A percentile compares a stretch with the other conserved stretches of the same genome.
Conservation (phyloP, 2,888 invertebrate species). For the Parasteatoda lunata region DNA sequence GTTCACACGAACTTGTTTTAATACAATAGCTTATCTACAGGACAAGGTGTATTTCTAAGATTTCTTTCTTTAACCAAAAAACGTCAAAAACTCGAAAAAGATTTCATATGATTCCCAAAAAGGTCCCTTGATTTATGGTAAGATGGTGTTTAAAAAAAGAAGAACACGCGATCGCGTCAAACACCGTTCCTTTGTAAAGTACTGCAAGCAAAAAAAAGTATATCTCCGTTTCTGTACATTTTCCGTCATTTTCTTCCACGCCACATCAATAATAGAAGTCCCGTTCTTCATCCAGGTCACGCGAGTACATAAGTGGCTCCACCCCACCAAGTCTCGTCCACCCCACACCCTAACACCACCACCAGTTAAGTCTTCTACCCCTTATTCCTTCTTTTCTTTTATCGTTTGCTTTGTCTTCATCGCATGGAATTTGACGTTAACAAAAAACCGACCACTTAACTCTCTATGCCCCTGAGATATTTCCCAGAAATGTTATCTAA, state of each 20-base stretch:
- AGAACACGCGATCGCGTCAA: constrained; percentile 2
- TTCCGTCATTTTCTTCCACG: constrained; percentile 4
- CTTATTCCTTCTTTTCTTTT: neutral
- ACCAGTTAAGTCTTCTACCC: neutral
- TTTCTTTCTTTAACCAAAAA: too few relatives aligned
- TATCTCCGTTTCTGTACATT: neutral
- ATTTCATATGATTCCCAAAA: neutral
- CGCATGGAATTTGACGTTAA: constrained; percentile 48
- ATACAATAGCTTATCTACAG: too few relatives aligned
- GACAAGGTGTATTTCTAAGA: too few relatives aligned
- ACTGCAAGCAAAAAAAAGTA: constrained; percentile 7
- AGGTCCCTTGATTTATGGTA: neutral
- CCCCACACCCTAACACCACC: neutral
- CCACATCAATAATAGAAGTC: constrained; percentile 37
- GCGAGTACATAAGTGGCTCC: constrained; percentile 28
- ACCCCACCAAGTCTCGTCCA: neutral
- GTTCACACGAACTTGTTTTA: too few relatives aligned
- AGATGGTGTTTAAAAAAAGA: neutral
- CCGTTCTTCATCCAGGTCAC: constrained; percentile 26
- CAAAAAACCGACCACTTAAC: constrained; percentile 47
- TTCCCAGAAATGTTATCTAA: constrained; percentile 12
- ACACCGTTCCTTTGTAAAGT: neutral
- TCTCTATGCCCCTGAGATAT: constrained; percentile 17
- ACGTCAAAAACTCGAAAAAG: too few relatives aligned
- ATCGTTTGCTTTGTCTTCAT: neutral